Base-by-base conservation (phyloP, 2,888 invertebrate species). In the Drosophila cracens region DNA sequence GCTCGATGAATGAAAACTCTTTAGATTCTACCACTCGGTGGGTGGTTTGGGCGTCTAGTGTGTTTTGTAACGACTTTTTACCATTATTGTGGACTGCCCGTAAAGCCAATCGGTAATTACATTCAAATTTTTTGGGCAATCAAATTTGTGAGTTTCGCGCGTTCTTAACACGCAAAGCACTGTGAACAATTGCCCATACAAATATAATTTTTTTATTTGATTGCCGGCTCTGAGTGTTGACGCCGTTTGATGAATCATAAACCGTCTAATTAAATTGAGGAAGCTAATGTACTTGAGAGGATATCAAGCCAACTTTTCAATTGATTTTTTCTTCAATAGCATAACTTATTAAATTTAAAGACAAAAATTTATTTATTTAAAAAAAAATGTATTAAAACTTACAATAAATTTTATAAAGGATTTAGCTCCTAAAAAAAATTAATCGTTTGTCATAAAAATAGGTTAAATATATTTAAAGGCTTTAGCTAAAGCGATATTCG, bases 31-130 rank as follows among this genome's bases (percentile, higher is more conserved):
- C 43, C 56, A 33, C 69, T 64, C 38, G 49, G 77, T 65, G 76
- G 82, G 79, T 82, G 85, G 76, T 65, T 69, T 68, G 38, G 36
- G 34, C 16, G n/a, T 36, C 8, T 11, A 36, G 38, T 72, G 64
- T 65, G 29, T 59, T 25, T 63, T 63, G 60, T 69, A 76, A 70
- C 62, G 75, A 51, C 51, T 56, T 52, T 57, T 64, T 51, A 31
- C 53, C 64, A 18, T 48, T 40, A 43, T 51, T 16, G 25, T 49
- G 49, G 16, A 59, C 40, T 60, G 75, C 49, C 69, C 74, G 66
- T 84, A 74, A 73, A 63, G 53, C 56, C 79, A 57, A 62, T 80
- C 60, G 31, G 66, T 61, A 71, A 57, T 81, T 69, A 7, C 7
- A 25, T 60, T 18, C 58, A 59, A 51, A 43, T 27, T 69, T 79